phyloP scores from a whole-genome alignment of 2,797 vertebrate genomes.

The Pipistrellus pygmaeus region DNA sequence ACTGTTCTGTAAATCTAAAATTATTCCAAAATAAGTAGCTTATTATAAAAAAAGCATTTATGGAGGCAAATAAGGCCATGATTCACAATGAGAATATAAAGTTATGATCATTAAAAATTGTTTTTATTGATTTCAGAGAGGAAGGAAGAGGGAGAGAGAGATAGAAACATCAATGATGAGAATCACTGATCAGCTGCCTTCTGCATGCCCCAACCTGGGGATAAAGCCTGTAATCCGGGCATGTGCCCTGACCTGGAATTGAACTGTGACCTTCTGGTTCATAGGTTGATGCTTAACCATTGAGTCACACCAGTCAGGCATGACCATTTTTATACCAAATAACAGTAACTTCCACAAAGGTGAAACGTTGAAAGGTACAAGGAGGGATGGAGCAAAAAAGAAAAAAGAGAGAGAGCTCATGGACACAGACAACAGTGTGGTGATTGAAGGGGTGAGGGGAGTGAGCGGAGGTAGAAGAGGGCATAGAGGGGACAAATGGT shows the following conservation, averaged over 20 bases:
- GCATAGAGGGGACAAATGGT: neutral
- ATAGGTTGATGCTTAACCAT: too few relatives aligned
- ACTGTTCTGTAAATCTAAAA: constrained; percentile 49
- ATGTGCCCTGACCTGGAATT: too few relatives aligned
- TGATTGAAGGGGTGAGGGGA: neutral
- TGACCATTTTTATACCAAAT: constrained; percentile 44
- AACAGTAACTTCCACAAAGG: constrained; percentile 25
- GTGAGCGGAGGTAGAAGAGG: neutral
- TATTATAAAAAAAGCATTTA: constrained; percentile 45
- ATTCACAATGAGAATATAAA: constrained; percentile 41
- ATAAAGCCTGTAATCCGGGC: too few relatives aligned
- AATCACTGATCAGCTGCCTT: too few relatives aligned
- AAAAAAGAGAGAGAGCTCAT: neutral
- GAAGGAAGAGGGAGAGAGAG: too few relatives aligned
- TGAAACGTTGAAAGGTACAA: constrained; percentile 39
- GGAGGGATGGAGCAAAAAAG: neutral
- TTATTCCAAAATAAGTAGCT: constrained; percentile 54
- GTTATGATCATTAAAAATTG: neutral
- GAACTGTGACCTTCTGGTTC: too few relatives aligned
- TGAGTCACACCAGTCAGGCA: neutral
- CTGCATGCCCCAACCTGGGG: too few relatives aligned
- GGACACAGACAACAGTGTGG: neutral
- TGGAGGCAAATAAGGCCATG: neutral
- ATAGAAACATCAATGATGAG: too few relatives aligned
- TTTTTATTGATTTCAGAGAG: too few relatives aligned